Base-by-base conservation (phyloP, 30 jellyfish, hydroid and myxozoan species). In the Rhopilema esculentum region DNA sequence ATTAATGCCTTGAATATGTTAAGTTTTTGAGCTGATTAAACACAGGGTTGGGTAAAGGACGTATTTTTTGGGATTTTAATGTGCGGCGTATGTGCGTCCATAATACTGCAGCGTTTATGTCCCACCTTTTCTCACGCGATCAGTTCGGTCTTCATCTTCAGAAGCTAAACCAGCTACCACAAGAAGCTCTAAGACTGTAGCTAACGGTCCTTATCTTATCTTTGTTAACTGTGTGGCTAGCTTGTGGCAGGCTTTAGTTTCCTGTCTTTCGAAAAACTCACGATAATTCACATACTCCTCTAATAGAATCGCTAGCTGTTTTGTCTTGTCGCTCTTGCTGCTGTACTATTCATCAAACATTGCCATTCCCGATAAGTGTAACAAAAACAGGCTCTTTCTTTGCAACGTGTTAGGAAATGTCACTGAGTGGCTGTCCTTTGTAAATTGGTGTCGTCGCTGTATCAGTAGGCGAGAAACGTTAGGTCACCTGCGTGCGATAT, bases 191-290 rank as follows among this genome's bases (percentile, higher is more conserved):
- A 48, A 80, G 27, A 52, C 21, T 62, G 12, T 81, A 80, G 82
- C 65, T 85, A 85, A 85, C 94, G 94, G 94, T 85, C 28, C 63
- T 85, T 85, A 85, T 85, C 94, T 52, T 49, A 61, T 75, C 88
- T 49, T 29, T 73, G 72, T 33, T 73, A 72, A 33, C 79, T 66
- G 83, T 68, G 85, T 57, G 94, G 88, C 88, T 25, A 33, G 72
- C 66, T 85, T 85, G 94, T 66, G 94, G 94, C 83, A n/a, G 68
- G 28, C 31, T 70, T 63, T 65, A 64, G 68, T 48, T 80, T n/a
- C 23, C 49, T 80, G 90, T 80, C 65, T 52, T 49, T 49, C 68
- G 64, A 23, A 66, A 74, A 32, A 22, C 70, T 32, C 23, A 9
- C 27, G 84, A 29, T 73, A 4, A 70, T 62, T 28, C 48, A 4